These are phyloP conservation scores for Pristis pectinata DNA, from an alignment of 2,797 vertebrate species.

Conservation along the genomic window DNA sequence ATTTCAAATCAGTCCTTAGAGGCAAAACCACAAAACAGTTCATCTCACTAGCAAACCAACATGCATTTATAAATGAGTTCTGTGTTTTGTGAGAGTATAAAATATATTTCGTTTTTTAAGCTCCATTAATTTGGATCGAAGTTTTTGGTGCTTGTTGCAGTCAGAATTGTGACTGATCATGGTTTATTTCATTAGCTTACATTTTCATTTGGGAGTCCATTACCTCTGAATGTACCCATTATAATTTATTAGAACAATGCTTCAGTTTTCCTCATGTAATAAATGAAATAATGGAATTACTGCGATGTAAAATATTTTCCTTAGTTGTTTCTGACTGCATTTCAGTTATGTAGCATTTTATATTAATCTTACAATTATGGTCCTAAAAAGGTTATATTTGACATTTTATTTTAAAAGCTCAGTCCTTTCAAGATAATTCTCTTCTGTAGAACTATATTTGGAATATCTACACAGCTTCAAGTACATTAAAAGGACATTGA, in stretches of 20 bases:
- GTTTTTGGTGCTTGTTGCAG: background rate
- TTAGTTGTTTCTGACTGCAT: background rate
- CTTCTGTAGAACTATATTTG: background rate
- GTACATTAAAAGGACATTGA: background rate
- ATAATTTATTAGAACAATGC: background rate
- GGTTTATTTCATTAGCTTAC: conserved; percentile 22
- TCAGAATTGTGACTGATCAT: background rate
- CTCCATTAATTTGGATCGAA: conserved; percentile 29
- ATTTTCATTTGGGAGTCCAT: conserved; percentile 10
- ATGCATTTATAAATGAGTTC: background rate
- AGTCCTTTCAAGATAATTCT: background rate
- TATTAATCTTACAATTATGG: background rate
- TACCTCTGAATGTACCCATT: conserved; percentile 12
- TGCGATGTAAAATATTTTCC: background rate
- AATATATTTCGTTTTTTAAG: conserved; percentile 20
- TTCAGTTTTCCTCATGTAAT: conserved; percentile 14
- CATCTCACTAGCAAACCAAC: background rate
- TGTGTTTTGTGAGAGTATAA: background rate
- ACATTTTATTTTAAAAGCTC: background rate
- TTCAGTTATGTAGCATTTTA: background rate
- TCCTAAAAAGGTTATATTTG: background rate
- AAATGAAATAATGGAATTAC: background rate
- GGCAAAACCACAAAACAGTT: background rate
- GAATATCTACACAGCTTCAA: background rate
- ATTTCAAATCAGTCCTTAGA: background rate